Base-by-base conservation (phyloP, 2,888 invertebrate species). In the Acrobeloides nanus region DNA sequence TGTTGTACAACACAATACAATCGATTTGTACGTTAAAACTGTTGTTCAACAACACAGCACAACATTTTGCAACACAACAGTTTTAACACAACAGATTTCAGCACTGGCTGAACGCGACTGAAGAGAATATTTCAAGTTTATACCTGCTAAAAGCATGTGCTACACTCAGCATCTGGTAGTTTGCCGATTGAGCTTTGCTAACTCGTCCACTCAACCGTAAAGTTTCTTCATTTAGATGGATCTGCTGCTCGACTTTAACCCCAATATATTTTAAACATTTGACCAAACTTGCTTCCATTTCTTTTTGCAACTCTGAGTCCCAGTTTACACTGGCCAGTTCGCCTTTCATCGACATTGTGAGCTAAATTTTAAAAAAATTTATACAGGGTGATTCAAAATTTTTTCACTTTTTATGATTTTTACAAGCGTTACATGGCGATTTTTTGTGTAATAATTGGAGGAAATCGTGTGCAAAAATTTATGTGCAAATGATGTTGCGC, bases 271-370 rank as follows among this genome's bases (percentile, higher is more conserved):
- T 40, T 7, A 57, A 40, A 27, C 56, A 39, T 38, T 59, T 57
- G n/a, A 46, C 45, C 12, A 57, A 34, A 39, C 57, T 57, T 15
- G 38, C 45, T 34, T 57, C 58, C 57, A 67, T 59, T 44, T 64
- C 60, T 31, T 48, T 48, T 15, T 55, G 58, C 32, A 69, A 37
- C 20, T 63, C 62, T 12, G 31, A 10, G 39, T 68, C 68, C 66
- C 68, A 69, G 10, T 59, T 61, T 8, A 69, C 62, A 48, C 61
- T 66, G 15, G 48, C 37, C 24, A 64, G 42, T 42, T 69, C 69
- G 42, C 64, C 60, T 37, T 62, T 57, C 51, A 69, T 60, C 4
- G 62, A 59, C 1, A 61, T 46, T 41, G 59, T 64, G 31, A 69
- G 25, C 55, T 55, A 33, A 5, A 43, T 57, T 12, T 21, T 48